Base-by-base conservation (phyloP, 2,113 vertebrate species). In the Grammomys dolichurus region DNA sequence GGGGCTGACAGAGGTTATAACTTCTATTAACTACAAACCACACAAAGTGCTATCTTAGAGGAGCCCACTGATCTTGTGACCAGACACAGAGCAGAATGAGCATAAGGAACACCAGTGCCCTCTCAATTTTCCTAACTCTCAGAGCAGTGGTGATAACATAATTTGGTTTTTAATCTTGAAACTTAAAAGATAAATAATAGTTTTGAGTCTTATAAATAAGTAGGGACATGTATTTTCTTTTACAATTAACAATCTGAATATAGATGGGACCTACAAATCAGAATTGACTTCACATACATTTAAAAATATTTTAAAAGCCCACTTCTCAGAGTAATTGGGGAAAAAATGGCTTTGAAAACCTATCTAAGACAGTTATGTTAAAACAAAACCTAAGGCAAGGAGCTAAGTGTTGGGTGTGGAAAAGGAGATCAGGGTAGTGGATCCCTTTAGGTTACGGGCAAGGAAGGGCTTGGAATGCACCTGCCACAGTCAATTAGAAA, bases 181-280 rank as follows among this genome's bases (percentile, higher is more conserved):
- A 87, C 3, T 82, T n/a, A 75, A 94, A 91, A 94, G 24, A 48
- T 89, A 58, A 92, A 90, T 77, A 90, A 81, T n/a, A 76, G 40
- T 80, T 87, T 69, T 60, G 17, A 75, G 11, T 90, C 76, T 69
- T 84, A 94, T 56, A 54, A 84, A 40, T 84, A 31, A 96, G 17
- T n/a, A 81, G 17, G 36, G 33, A 51, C 86, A 89, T 58, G 7
- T 17, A 76, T 60, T n/a, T 87, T 60, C 56, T 40, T 85, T 73
- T 76, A 19, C 33, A 75, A 77, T 54, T 77, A 90, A 51, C 5
- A 90, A 80, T 76, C 46, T 96, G 81, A 93, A 94, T 89, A 86
- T 0, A 88, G 65, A 96, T 92, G 26, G n/a, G 28, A 88, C 22
- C n/a, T 90, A n/a, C 7, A 81, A 93, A 81, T 91, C 65, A 92